A percentile compares a stretch with the other conserved stretches of the same genome.
These are phyloP conservation scores for Neocrepidodera transversa DNA, from an alignment of 2,888 invertebrate species.

Conservation along the genomic window DNA sequence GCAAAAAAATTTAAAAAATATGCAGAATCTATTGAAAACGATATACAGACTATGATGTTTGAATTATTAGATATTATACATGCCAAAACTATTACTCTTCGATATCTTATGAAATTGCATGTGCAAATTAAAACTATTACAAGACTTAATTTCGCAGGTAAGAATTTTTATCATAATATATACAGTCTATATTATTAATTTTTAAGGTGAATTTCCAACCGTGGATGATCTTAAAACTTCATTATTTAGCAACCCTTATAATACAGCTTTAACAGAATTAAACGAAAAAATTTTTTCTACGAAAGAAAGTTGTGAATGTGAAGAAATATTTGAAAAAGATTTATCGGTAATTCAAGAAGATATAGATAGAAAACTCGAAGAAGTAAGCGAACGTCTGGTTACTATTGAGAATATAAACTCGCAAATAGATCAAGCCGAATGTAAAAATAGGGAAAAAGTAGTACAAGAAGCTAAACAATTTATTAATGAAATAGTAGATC, in stretches of 20 bases:
- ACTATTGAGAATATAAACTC: not conserved
- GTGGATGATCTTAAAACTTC: too few species aligned
- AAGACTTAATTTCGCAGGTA: not conserved
- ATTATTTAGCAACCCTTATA: too few species aligned
- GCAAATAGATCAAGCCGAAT: not conserved
- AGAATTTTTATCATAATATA: too few species aligned
- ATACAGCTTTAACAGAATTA: too few species aligned
- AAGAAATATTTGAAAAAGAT: too few species aligned
- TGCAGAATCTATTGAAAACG: slow-evolving; percentile 37
- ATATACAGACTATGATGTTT: slow-evolving; percentile 36
- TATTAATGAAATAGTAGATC: not conserved
- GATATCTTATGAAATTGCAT: slow-evolving; percentile 40
- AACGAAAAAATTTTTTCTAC: too few species aligned
- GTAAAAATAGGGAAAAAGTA: not conserved
- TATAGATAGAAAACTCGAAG: not conserved
- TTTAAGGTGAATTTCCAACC: too few species aligned
- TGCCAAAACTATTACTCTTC: slow-evolving; percentile 35
- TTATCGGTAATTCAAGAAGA: not conserved
- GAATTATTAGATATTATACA: slow-evolving; percentile 40
- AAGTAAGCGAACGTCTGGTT: not conserved
- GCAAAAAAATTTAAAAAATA: slow-evolving; percentile 37
- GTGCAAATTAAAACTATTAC: slow-evolving; percentile 33
- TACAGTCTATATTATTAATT: too few species aligned
- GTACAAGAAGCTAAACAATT: not conserved
- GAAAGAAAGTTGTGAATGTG: too few species aligned